Base-by-base conservation (phyloP, 2,888 invertebrate species). In the Metalampra italica region DNA sequence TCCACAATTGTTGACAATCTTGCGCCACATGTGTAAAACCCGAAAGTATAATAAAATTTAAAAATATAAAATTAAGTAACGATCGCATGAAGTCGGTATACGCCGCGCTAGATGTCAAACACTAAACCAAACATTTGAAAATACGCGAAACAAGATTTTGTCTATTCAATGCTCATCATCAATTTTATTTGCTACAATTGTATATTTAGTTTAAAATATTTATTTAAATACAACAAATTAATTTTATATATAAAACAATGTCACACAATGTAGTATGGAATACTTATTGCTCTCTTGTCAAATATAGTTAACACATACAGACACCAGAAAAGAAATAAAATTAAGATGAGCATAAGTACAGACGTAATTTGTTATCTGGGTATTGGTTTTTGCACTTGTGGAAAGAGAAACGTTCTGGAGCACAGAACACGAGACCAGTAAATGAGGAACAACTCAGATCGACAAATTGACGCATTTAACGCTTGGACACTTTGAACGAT, bases 101-200 rank as follows among this genome's bases (percentile, higher is more conserved):
- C 61, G 68, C 59, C 64, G 62, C 63, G 62, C 50, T 57, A 64
- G 55, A 59, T 54, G 57, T 60, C 55, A 60, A 56, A 66, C 61
- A 51, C 47, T 49, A 51, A 81, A 78, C 65, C 60, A 73, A 83
- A 81, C 87, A 89, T 86, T 88, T 87, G 88, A 87, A 89, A 88
- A 89, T 84, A 87, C 62, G 88, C 88, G 88, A 89, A 89, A 85
- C 68, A 80, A 81, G 82, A 72, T 66, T 66, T 70, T 63, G 68
- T 70, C 67, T 70, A 73, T 75, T 73, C 68, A 62, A 80, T 86
- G 84, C 85, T 83, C 86, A 85, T 82, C 84, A 61, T 65, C 76
- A 76, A 78, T 75, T 78, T 65, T 56, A 56, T 56, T 36, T 36
- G 3, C n/a, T 36, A 36, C 36, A n/a, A 36, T 11, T n/a, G 36